These are phyloP conservation scores for Herpetotheres cachinnans DNA, from an alignment of 2,113 vertebrate species.

Conservation along the genomic window DNA sequence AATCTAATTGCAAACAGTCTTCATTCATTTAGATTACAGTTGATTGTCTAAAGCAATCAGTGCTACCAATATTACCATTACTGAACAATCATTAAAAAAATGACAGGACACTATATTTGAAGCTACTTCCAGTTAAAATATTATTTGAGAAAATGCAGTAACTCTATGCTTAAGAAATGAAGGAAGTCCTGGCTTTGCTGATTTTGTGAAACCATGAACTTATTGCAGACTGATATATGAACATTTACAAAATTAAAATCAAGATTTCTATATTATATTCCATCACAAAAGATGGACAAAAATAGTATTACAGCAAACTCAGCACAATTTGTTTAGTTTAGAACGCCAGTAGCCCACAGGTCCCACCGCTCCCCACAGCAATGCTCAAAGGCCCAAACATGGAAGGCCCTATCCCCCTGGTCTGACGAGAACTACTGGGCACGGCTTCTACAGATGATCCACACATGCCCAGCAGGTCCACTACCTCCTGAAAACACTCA, in stretches of 20 bases:
- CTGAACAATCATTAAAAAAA: not conserved
- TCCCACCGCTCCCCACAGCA: not conserved
- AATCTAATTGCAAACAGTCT: not conserved
- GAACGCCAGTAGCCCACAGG: not conserved
- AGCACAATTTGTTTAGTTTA: not conserved
- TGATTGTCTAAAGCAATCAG: not conserved
- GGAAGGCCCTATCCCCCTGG: not conserved
- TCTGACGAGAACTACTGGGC: not conserved
- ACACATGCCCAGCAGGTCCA: fast-evolving
- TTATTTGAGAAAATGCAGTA: not conserved
- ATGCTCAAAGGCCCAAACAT: fast-evolving
- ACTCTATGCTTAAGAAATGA: not conserved
- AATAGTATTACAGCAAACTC: not conserved
- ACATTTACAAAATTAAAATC: not conserved
- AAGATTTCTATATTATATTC: not conserved
- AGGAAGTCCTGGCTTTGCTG: not conserved
- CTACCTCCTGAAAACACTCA: not conserved
- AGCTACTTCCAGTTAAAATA: not conserved
- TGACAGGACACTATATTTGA: not conserved
- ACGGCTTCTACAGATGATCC: not conserved
- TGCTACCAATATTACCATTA: not conserved
- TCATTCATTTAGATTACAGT: not conserved
- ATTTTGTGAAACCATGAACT: not conserved
- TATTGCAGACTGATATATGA: not conserved
- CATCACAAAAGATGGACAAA: not conserved